Evolutionary conservation across 1,140 invertebrate species (phyloP).

Genomic region (Papilio machaon): DNA sequence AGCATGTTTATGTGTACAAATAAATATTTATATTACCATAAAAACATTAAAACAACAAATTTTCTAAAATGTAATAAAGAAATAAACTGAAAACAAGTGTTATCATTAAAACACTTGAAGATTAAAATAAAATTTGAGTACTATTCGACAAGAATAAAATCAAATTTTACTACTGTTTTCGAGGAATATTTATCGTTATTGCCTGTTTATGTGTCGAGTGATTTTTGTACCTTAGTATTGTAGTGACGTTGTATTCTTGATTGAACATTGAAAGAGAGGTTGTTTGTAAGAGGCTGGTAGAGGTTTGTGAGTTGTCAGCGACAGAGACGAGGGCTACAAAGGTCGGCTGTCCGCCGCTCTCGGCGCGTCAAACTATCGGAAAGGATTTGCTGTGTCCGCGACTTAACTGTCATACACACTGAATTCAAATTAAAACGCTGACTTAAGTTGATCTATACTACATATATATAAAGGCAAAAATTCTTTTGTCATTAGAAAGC

Average conservation of each 20-base stretch:
- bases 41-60: not conserved
- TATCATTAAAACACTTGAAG: not conserved
- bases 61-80: not conserved
- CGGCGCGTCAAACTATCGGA: conserved; percentile 57
- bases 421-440: not conserved
- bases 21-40: not conserved
- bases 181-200: conserved; percentile 6
- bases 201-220: not conserved
- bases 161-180: not conserved
- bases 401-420: conserved; percentile 46
- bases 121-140: not conserved
- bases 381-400: conserved; percentile 70
- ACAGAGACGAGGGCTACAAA: conserved; percentile 68
- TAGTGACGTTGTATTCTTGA: conserved; percentile 56
- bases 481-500: no score
- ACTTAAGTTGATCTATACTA: not conserved
- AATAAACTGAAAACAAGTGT: not conserved
- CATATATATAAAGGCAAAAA: no score
- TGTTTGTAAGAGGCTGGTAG: conserved; percentile 65
- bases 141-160: not conserved
- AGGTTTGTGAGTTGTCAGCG: conserved; percentile 70
- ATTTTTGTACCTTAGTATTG: conserved; percentile 42
- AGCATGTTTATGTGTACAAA: not conserved
- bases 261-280: conserved; percentile 59
- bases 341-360: conserved; percentile 55